Base-by-base conservation (phyloP, 2,888 invertebrate species). In the Oscheius myriophilus region DNA sequence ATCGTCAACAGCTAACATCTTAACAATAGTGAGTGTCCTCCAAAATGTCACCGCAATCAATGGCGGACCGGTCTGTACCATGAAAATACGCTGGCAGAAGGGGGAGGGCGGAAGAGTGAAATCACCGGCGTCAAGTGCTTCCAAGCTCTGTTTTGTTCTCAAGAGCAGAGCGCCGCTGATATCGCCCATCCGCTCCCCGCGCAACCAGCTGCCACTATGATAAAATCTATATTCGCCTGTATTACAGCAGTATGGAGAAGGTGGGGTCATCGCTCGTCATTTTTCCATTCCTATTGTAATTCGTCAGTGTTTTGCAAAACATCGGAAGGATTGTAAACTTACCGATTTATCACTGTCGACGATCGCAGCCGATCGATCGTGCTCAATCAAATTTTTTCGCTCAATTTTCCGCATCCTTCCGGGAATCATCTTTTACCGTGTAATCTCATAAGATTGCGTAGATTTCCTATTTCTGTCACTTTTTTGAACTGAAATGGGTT, bases 121-220 rank as follows among this genome's bases (percentile, higher is more conserved):
- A 58, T 57, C 42, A 57, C 33, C 25, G 18, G 57, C 61, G 61
- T 61, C 61, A 49, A 61, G 61, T 61, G 61, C 46, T 61, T 61
- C 61, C 33, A 25, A 49, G n/a, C 61, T 49, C 61, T 61, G 45
- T 61, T 61, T 61, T 61, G 61, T 61, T 61, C 49, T 61, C 25
- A 39, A 61, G 61, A 23, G 61, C 46, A 9, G 4, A 23, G 23
- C 39, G 59, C 59, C 46, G 61, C 49, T 61, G 61, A 61, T 61
- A 61, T 61, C 61, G 49, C 61, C 49, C 46, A 61, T 61, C 61
- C 6, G 33, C 46, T n/a, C 43, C 21, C 21, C 61, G 12, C 61
- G 16, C 45, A 46, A 18, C 49, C 42, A 45, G 12, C 61, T 61
- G 45, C 6, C 59, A 23, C 23, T 49, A 61, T 61, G 61, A 61